phyloP scores from a whole-genome alignment of 2,113 vertebrate genomes.

The Dipodomys ordii region DNA sequence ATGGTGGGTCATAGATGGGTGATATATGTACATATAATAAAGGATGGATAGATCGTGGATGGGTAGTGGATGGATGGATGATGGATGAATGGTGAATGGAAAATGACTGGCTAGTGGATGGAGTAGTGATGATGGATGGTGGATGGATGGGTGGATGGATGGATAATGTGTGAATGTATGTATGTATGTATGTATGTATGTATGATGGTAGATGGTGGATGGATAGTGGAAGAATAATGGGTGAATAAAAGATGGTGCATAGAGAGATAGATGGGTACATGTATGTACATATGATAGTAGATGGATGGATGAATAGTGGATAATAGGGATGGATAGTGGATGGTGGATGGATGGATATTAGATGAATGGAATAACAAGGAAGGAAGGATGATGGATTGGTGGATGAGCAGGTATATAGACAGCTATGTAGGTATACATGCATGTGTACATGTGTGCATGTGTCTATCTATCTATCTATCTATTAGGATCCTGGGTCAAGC shows the following conservation, averaged over 20 bases:
- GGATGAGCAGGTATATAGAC: no score
- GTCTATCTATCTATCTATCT: no score
- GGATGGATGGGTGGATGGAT: background rate
- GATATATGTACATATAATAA: background rate
- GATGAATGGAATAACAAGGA: no score
- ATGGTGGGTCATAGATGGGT: no score
- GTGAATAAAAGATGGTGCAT: background rate
- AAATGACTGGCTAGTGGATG: background rate
- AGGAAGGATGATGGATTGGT: no score
- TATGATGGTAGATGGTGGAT: background rate
- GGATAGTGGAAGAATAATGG: background rate
- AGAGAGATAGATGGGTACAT: background rate
- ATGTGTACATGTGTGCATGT: no score
- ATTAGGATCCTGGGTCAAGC: no score
- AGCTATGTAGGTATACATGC: background rate
- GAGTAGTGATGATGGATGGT: background rate
- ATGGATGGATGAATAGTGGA: background rate
- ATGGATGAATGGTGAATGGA: background rate
- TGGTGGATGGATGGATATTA: no score
- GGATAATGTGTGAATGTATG: background rate
- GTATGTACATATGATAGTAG: background rate
- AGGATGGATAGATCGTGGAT: background rate
- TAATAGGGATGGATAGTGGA: no score
- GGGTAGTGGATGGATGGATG: background rate
- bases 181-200: background rate